A percentile compares a stretch with the other conserved stretches of the same genome.
phyloP scores from a whole-genome alignment of 2,888 invertebrate genomes.

The Oscheius sp. region DNA sequence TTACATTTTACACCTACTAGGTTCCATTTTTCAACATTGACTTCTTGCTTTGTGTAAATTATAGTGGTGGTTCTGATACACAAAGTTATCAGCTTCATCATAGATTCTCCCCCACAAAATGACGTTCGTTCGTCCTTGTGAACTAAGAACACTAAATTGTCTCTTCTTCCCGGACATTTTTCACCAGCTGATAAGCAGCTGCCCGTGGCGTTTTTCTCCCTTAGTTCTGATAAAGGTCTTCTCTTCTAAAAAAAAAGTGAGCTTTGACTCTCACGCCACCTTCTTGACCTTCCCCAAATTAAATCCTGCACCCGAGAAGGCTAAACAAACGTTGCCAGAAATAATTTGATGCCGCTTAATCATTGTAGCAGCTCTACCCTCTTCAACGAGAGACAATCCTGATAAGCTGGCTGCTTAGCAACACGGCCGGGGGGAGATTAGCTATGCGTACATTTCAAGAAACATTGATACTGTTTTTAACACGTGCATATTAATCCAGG shows the following conservation, averaged over 20 bases:
- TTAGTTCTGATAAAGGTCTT: not conserved
- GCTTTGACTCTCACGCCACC: no score
- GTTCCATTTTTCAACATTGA: no score
- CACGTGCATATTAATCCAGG: no score
- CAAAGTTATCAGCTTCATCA: no score
- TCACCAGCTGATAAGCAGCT: constrained; percentile 3
- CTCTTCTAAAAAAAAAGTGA: not conserved
- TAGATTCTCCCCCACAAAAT: no score
- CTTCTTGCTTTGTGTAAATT: no score
- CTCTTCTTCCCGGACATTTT: constrained; percentile 1
- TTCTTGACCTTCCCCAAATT: no score
- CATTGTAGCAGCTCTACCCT: not conserved
- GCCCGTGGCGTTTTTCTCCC: not conserved
- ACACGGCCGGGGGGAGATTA: not conserved
- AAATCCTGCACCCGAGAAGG: no score
- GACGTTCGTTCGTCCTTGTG: not conserved
- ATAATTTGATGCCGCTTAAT: not conserved
- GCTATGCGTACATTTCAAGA: no score
- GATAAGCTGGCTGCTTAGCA: constrained; percentile 6
- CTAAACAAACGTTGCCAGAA: not conserved
- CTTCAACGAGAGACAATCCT: not conserved
- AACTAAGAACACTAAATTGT: not conserved
- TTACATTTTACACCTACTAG: no score
- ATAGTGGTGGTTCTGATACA: no score
- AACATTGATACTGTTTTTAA: no score